phyloP scores from a whole-genome alignment of 1,140 invertebrate species.

The Anastrepha ludens region DNA sequence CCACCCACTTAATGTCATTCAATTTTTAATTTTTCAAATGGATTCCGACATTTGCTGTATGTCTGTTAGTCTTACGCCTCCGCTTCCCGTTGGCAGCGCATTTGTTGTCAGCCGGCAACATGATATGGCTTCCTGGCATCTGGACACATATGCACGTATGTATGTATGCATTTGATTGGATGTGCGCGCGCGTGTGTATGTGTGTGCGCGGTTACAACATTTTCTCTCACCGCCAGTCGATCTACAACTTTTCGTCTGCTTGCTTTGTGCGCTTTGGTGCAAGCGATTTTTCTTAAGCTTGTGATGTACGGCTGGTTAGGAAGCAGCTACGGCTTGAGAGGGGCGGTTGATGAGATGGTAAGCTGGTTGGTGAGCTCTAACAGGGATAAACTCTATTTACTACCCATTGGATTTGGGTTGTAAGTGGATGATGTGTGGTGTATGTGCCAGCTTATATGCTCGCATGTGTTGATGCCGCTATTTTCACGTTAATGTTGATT shows the following conservation, averaged over 20 bases:
- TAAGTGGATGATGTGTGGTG: not conserved
- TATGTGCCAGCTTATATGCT: not conserved
- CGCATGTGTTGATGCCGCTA: not conserved
- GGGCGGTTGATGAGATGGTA: slow-evolving; percentile 8
- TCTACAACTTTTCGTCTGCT: not conserved
- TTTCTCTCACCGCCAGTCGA: not conserved
- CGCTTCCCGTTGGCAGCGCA: not conserved
- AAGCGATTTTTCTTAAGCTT: slow-evolving; percentile 31
- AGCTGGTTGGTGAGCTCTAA: not conserved
- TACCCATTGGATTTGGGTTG: not conserved
- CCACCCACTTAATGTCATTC: slow-evolving; percentile 45
- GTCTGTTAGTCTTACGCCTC: not conserved
- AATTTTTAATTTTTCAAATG: slow-evolving; percentile 53
- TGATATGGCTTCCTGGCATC: not conserved
- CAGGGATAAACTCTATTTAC: slow-evolving; percentile 23
- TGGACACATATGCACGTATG: not conserved
- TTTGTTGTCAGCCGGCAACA: not conserved
- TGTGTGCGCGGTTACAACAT: not conserved
- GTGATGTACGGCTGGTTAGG: not conserved
- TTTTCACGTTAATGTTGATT: slow-evolving; percentile 32
- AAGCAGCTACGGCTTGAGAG: not conserved
- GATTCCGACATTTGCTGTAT: slow-evolving; percentile 42
- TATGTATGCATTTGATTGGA: not conserved
- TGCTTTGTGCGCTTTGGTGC: not conserved
- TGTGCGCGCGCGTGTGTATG: not conserved